These are phyloP conservation scores for Myotis yumanensis DNA, from an alignment of 2,113 vertebrate genomes.

Conservation along the genomic window DNA sequence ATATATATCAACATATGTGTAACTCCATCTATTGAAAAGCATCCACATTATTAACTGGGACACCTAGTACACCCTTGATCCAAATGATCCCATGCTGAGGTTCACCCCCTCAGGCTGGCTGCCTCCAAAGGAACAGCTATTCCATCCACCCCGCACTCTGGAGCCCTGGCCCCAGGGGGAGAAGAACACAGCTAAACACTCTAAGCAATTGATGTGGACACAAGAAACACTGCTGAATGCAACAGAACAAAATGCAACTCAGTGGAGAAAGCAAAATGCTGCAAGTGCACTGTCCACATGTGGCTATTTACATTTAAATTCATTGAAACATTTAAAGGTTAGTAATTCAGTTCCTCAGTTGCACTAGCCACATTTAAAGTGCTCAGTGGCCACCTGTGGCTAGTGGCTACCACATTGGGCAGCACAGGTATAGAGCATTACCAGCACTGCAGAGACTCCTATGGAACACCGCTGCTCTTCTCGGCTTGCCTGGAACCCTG, in stretches of 20 bases:
- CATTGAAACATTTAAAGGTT: neutral
- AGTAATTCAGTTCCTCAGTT: neutral
- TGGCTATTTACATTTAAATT: neutral
- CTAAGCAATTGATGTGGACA: neutral
- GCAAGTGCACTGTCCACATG: neutral
- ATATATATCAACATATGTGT: too few relatives aligned
- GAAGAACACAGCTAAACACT: neutral
- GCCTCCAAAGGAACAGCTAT: slow-evolving; percentile 4
- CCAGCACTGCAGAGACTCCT: neutral
- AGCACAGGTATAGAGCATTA: neutral
- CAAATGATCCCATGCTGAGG: slow-evolving; percentile 31
- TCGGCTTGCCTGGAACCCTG: neutral
- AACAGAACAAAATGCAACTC: neutral
- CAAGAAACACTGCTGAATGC: neutral
- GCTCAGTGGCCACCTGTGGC: neutral
- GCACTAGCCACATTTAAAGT: neutral
- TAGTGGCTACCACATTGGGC: neutral
- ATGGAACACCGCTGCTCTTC: neutral
- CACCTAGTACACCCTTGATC: neutral
- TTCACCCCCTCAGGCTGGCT: neutral
- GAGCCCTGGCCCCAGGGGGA: neutral
- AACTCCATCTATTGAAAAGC: too few relatives aligned
- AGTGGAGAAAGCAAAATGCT: neutral
- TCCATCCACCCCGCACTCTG: neutral
- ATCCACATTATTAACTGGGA: too few relatives aligned